Base-by-base conservation (phyloP, 2,113 vertebrate genomes). In the Solea solea region DNA sequence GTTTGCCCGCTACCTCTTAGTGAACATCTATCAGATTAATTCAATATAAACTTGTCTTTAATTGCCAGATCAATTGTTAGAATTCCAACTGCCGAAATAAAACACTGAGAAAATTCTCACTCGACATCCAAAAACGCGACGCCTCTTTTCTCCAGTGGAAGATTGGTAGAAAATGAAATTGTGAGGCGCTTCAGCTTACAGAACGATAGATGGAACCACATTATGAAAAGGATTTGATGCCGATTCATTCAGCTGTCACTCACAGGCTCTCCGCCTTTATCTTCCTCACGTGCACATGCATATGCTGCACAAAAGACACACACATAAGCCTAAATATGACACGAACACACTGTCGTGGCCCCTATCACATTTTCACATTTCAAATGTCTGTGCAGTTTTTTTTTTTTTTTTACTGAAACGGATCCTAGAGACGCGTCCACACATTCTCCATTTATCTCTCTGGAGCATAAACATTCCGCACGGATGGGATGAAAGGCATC, bases 1-100 rank as follows among this genome's bases (percentile, higher is more conserved):
- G 44, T 81, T 78, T 76, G 69, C 78, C 84, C 76, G 66, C 86
- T 87, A 89, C 86, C 88, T 90, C 83, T 68, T 44, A 54, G 58
- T 63, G 73, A 82, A 75, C 39, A 76, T 62, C 44, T 75, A 86
- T 73, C 51, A 80, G 60, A 85, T 53, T 39, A 61, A 60, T 81
- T 76, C 58, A 70, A 60, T 42, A 39, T 57, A 41, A 72, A 56
- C 34, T 57, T 78, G 53, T 77, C 48, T 73, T 44, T 49, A 64
- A 11, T 64, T 67, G 75, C 63, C 46, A 45, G 74, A 58, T 64
- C 46, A 64, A 72, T 61, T 71, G 63, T 68, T 28, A 42, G 65
- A 64, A 42, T 63, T 72, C 64, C 25, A 64, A 61, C 49, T 50
- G 51, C 64, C 73, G 69, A 60, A 81, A 70, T 70, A 75, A 34